Evolutionary conservation across 2,888 invertebrate genomes (phyloP).

Genomic region (Limenitis camilla): DNA sequence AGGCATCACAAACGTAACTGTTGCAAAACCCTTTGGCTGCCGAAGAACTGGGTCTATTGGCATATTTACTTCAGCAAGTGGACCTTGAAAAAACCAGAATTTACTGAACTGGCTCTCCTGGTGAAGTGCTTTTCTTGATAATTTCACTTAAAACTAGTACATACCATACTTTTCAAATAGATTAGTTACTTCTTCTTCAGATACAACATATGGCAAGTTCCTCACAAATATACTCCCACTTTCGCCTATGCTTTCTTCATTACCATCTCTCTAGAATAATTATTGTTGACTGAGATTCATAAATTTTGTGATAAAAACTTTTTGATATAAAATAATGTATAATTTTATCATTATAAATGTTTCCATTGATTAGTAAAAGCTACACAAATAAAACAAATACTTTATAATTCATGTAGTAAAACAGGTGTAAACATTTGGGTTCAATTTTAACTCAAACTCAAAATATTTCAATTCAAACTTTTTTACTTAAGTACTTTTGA

Average conservation of each 20-base stretch:
- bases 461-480: too few relatives aligned
- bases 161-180: slow-evolving; percentile 90
- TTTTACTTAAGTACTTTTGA: too few relatives aligned
- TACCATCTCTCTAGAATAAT: slow-evolving; percentile 54
- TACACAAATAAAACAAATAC: too few relatives aligned
- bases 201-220: slow-evolving; percentile 90
- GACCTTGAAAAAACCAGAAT: slow-evolving; percentile 71
- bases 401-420: too few relatives aligned
- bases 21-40: slow-evolving; percentile 93
- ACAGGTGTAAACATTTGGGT: too few relatives aligned
- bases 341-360: too few relatives aligned
- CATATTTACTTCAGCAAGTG: slow-evolving; percentile 88
- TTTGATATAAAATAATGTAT: too few relatives aligned
- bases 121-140: not conserved
- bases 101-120: too few relatives aligned
- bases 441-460: too few relatives aligned
- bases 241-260: slow-evolving; percentile 87
- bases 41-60: slow-evolving; percentile 89
- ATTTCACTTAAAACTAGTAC: slow-evolving; percentile 16
- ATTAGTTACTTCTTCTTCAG: slow-evolving; percentile 87
- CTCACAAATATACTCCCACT: slow-evolving; percentile 94
- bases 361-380: too few relatives aligned
- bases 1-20: slow-evolving; percentile 93
- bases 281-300: not conserved
- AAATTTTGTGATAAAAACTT: not conserved